Evolutionary conservation across 2,797 vertebrate species (phyloP), one percentile per base, ranked within the genome.

Genomic region (Mastacembelus armatus): DNA sequence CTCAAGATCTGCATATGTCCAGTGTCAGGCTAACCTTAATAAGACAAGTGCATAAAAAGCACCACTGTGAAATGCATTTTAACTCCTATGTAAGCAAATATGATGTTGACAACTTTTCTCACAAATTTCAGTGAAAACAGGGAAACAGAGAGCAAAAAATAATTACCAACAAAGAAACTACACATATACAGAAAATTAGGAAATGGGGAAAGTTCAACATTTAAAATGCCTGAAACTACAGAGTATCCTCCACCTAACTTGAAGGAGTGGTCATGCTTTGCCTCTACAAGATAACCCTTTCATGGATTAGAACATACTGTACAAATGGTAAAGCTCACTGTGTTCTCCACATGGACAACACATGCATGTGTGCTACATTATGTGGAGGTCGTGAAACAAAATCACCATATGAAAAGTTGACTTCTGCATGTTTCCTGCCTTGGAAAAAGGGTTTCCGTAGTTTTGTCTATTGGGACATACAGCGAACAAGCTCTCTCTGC

Each of bases 261-360:
- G 8, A 71, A 56, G 83, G 73, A 80, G 81, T 66, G 66, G 63
- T 71, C 64, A 59, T 22, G 38, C 52, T 43, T 67, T 49, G 77
- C 54, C 47, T 7, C 27, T 44, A 26, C 38, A 45, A 91, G 81
- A 90, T 81, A 88, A 90, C 60, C 40, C 51, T 69, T 73, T 54
- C 54, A 66, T 67, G 68, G 66, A 66, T 62, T 39, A 48, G 39
- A 68, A 72, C 50, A 43, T 1, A 8, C 8, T 54, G 52, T 73
- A 42, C 65, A 66, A 70, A 78, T 40, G 51, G 45, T 66, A 32
- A 70, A 66, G 58, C 43, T 45, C 1, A 2, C 40, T 43, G 50
- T 21, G 43, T 2, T 42, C 57, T 62, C 51, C 38, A 40, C 8
- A 8, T 21, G 49, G 35, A 64, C 52, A 65, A 72, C 69, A 76